Evolutionary conservation across 2,888 invertebrate genomes (phyloP), one percentile per base, ranked within the genome.

Genomic region (Alloplasta piceator): DNA sequence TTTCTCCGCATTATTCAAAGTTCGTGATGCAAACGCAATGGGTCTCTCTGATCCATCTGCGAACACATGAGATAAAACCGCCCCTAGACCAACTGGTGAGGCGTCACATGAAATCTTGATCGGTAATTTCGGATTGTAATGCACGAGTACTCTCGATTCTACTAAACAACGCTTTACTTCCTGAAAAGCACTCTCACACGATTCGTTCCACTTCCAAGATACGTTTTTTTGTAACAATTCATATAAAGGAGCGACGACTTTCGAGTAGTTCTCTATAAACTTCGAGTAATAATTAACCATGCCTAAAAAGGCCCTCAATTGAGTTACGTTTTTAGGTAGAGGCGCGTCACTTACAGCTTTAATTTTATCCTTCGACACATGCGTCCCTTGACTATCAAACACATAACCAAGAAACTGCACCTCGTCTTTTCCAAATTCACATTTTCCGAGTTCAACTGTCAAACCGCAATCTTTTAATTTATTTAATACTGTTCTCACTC

Each of bases 21-120:
- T 48, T 16, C 82, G 55, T 6, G 84, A 85, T 1, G 80, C 83
- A 60, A 82, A 87, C 0, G 83, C 82, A 6, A 87, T 79, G 0
- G 85, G 85, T 55, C 55, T 56, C 46, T 85, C 85, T 6, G 64
- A 39, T 1, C 73, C 80, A 56, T 85, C 63, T 0, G 81, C 9
- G 56, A n/a, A 73, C 6, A 70, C 58, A 38, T 82, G 81, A 1
- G 64, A 68, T 0, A 82, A 14, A 1, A 76, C 79, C 3, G 76
- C 79, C 2, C 73, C 76, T 14, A 82, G 4, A 0, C 79, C 82
- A 38, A 63, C 55, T 0, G 70, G 68, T 12, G 76, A 79, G n/a
- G 68, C 79, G 52, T 79, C 73, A 36, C 76, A 72, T 9, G 76
- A 10, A 0, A 80, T 7, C 48, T 74, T 77, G 1, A 80, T 9